A percentile compares a stretch with the other conserved stretches of the same genome.
These are phyloP conservation scores for Cinara cedri DNA, from an alignment of 2,888 invertebrate species.

Conservation along the genomic window DNA sequence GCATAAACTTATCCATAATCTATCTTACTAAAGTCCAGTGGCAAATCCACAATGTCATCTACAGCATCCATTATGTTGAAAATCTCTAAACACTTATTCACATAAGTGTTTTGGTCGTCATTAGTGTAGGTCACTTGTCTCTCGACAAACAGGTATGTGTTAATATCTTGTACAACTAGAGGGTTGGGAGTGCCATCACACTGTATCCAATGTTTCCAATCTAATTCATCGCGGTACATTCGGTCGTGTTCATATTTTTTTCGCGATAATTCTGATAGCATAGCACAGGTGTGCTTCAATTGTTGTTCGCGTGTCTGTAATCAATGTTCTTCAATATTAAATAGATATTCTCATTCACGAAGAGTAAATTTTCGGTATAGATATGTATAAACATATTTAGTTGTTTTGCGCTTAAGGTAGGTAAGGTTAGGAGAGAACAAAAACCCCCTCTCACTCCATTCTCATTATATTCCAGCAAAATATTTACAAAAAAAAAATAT, in stretches of 20 bases:
- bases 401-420: background rate
- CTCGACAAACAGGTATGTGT: constrained; percentile 69
- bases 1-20: background rate
- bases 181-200: constrained; percentile 71
- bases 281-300: constrained; percentile 21
- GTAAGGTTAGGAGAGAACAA: background rate
- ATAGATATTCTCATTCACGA: background rate
- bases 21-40: constrained; percentile 58
- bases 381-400: background rate
- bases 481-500: too few species aligned
- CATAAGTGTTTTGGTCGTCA: constrained; percentile 64
- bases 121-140: constrained; percentile 63
- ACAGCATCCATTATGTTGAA: constrained; percentile 60
- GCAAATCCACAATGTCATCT: constrained; percentile 59
- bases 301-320: constrained; percentile 27
- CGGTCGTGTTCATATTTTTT: constrained; percentile 59
- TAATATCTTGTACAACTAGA: constrained; percentile 67
- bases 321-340: background rate
- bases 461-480: too few species aligned
- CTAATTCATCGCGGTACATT: constrained; percentile 57
- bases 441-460: too few species aligned
- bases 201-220: constrained; percentile 69
- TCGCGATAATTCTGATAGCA: constrained; percentile 28
- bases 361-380: background rate
- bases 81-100: constrained; percentile 65